Conservation (phyloP, 2,797 vertebrate genomes). For the Enteromius thamalakanensis region DNA sequence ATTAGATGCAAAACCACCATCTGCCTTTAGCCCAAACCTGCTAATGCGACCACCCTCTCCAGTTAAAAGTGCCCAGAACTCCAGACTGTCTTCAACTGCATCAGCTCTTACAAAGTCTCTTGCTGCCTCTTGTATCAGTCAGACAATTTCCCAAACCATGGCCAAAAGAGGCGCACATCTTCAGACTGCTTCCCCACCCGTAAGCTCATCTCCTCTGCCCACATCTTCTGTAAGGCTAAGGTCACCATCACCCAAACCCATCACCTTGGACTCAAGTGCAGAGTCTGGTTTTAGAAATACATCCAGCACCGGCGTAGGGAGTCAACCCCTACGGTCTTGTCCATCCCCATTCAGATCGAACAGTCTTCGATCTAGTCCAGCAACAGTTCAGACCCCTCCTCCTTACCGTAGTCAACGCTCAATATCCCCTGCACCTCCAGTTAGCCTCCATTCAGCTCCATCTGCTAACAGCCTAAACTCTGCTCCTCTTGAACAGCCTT, state of each 20-base stretch:
- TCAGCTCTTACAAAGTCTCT: constrained; percentile 80
- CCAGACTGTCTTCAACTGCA: constrained; percentile 61
- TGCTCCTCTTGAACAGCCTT: constrained; percentile 38
- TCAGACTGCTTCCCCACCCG: constrained; percentile 52
- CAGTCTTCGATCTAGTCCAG: constrained; percentile 49
- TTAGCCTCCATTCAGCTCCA: constrained; percentile 36
- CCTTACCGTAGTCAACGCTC: constrained; percentile 50
- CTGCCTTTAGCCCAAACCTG: constrained; percentile 63
- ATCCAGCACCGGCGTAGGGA: constrained; percentile 40
- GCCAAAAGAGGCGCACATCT: constrained; percentile 68
- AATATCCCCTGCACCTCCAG: constrained; percentile 49
- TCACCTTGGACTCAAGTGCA: constrained; percentile 16
- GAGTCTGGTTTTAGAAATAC: constrained; percentile 35
- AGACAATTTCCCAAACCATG: constrained; percentile 84
- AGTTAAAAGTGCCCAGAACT: constrained; percentile 54
- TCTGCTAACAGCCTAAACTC: constrained; percentile 36
- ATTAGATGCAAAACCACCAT: constrained; percentile 38
- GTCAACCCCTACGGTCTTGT: constrained; percentile 54
- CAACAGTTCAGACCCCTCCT: constrained; percentile 53
- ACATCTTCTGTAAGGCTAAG: constrained; percentile 57
- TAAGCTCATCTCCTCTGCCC: constrained; percentile 37
- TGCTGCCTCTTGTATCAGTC: constrained; percentile 85
- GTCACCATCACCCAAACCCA: constrained; percentile 70
- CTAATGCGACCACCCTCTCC: constrained; percentile 53
- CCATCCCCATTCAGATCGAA: constrained; percentile 58